These are phyloP conservation scores for Aptenodytes patagonicus DNA, from an alignment of 2,113 vertebrate species.

Conservation along the genomic window DNA sequence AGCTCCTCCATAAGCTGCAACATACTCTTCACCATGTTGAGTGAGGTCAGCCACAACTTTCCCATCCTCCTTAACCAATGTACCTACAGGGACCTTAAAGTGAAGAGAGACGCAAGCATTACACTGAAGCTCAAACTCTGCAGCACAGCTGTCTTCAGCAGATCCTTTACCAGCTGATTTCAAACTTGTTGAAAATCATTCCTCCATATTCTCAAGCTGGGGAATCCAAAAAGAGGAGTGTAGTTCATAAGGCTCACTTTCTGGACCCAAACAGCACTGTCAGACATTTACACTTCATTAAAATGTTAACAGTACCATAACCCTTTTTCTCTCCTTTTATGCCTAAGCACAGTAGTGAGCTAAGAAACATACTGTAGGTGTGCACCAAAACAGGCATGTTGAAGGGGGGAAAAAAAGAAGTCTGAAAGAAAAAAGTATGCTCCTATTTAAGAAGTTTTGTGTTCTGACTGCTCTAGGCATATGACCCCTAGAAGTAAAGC, in stretches of 20 bases:
- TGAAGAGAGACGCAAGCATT: neutral
- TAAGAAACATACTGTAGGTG: neutral
- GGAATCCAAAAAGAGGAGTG: neutral
- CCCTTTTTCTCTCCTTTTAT: neutral
- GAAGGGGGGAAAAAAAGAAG: neutral
- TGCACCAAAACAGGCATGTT: neutral
- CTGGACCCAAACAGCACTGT: neutral
- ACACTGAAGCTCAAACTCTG: neutral
- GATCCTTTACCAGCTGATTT: neutral
- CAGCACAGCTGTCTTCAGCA: neutral
- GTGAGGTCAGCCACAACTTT: constrained; percentile 80
- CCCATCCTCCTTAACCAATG: constrained; percentile 86
- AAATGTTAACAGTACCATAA: neutral
- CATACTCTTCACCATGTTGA: constrained; percentile 78
- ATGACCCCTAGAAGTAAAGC: neutral
- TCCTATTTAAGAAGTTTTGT: neutral
- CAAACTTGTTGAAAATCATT: neutral
- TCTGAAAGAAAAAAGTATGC: neutral
- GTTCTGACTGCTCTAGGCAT: neutral
- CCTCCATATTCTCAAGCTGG: neutral
- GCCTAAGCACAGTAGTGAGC: neutral
- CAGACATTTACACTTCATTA: neutral
- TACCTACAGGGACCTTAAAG: constrained; percentile 89
- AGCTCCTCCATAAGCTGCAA: constrained; percentile 84
- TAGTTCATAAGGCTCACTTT: neutral